Evolutionary conservation across 2,113 vertebrate species (phyloP), one percentile per base, ranked within the genome.

Genomic region (Platysteira castanea): DNA sequence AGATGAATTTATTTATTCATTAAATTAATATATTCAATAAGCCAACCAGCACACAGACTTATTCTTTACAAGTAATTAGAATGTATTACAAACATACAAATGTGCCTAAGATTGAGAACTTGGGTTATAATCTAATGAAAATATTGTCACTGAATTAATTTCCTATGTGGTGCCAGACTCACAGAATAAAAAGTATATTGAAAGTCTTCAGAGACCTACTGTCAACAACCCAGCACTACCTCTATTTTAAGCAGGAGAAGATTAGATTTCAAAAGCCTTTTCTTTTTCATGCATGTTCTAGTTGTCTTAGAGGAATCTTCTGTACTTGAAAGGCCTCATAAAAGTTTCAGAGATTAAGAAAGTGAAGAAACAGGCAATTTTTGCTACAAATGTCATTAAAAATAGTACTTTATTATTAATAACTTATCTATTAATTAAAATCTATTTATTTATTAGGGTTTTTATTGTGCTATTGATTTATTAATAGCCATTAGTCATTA

Each of bases 91-190:
- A 98, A 95, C 97, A 89, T 97, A 94, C 97, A 98, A 97, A 97
- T 98, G 97, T 96, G 96, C 98, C 97, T 95, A 98, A 97, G 97
- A 98, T 95, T 95, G 98, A 94, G 98, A 95, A 98, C 96, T 97
- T 97, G 96, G 97, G 97, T 85, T 96, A 96, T 98, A 98, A 99
- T 98, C 98, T 98, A 98, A 98, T 89, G 96, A 98, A 99, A 99
- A 99, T 99, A 99, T 98, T 99, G 98, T 98, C 94, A n/a, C 97
- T 98, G 97, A 97, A 93, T 98, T 98, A 98, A 99, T 99, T 99
- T 99, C 98, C 98, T 98, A 97, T 97, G 95, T 82, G 95, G 95
- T 94, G 98, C 98, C 98, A 97, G 97, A 97, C 95, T 67, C 83
- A 96, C 71, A 97, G 98, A 98, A 98, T 98, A 97, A 98, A 97